Evolutionary conservation across 2,113 vertebrate species (phyloP).

Genomic region (Empidonax alnorum): DNA sequence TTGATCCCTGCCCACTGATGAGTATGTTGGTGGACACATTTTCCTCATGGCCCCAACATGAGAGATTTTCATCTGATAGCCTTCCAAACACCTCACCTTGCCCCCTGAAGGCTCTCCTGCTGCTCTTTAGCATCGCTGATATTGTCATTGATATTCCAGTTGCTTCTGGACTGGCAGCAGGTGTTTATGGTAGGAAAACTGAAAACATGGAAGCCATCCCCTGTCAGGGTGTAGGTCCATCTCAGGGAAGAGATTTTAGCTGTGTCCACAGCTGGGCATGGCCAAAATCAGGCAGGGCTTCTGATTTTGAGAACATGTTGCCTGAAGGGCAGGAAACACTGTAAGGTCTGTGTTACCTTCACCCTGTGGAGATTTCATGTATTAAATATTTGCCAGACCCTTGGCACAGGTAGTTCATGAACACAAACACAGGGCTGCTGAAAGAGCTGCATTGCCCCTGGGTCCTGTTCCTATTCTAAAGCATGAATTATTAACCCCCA

Average conservation of each 20-base stretch:
- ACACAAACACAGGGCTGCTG: neutral
- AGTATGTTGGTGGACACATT: neutral
- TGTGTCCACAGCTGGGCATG: neutral
- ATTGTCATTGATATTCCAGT: rapidly evolving
- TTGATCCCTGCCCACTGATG: neutral
- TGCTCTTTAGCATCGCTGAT: neutral
- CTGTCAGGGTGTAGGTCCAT: rapidly evolving
- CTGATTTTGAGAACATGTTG: neutral
- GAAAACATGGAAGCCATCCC: rapidly evolving
- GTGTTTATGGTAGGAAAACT: neutral
- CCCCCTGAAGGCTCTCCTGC: neutral
- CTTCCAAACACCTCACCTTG: neutral
- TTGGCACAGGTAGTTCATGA: neutral
- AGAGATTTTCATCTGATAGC: neutral
- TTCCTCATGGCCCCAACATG: neutral
- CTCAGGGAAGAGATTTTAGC: neutral
- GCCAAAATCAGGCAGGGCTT: neutral
- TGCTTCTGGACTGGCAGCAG: neutral
- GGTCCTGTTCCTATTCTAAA: neutral
- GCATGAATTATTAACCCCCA: neutral
- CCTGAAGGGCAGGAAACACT: neutral
- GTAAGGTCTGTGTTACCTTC: neutral
- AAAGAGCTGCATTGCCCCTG: neutral
- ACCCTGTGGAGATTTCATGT: neutral
- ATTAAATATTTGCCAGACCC: neutral